These are phyloP conservation scores for Chrysoperla carnea DNA, from an alignment of 1,140 invertebrate species.

Conservation along the genomic window DNA sequence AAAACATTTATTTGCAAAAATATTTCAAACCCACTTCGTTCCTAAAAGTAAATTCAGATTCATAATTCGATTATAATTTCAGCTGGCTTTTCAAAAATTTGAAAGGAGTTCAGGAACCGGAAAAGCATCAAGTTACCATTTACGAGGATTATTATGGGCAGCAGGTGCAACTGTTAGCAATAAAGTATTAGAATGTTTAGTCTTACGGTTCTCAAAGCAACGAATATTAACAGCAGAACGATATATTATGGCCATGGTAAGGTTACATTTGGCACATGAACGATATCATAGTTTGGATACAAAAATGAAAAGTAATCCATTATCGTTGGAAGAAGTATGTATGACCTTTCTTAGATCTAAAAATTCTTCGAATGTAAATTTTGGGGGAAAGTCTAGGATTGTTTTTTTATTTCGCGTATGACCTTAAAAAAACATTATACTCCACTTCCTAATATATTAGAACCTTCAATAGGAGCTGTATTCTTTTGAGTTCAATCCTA, in stretches of 20 bases:
- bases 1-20: no score
- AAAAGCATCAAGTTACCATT: slow-evolving; percentile 43
- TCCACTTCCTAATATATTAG: no score
- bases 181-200: slow-evolving; percentile 55
- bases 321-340: slow-evolving; percentile 52
- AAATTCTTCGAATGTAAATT: no score
- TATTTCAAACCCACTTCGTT: no score
- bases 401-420: no score
- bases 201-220: slow-evolving; percentile 45
- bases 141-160: slow-evolving; percentile 45
- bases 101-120: slow-evolving; percentile 30
- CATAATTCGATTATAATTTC: no score
- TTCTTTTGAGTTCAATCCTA: no score
- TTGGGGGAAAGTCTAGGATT: no score
- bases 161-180: slow-evolving; percentile 50
- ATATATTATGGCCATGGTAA: slow-evolving; percentile 48
- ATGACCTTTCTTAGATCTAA: no score
- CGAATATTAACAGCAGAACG: slow-evolving; percentile 37
- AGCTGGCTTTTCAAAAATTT: slow-evolving; percentile 41
- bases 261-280: slow-evolving; percentile 54
- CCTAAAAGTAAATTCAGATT: no score
- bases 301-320: slow-evolving; percentile 52
- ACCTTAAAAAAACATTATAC: no score
- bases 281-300: slow-evolving; percentile 49
- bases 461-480: no score